phyloP scores from a whole-genome alignment of 2,797 vertebrate genomes.

The Chaunax sp. region DNA sequence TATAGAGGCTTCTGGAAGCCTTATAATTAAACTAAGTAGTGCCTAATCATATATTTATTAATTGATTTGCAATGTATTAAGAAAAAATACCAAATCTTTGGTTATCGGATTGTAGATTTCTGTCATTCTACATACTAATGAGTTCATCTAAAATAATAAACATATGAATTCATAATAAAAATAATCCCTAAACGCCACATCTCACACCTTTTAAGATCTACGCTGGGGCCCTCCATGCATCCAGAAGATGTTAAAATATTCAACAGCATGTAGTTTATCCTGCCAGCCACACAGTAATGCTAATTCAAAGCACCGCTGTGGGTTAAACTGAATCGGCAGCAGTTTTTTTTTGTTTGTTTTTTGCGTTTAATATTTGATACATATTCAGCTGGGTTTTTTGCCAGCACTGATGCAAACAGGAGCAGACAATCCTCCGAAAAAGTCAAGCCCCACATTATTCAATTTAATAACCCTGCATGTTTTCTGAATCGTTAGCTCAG shows the following conservation, averaged over 20 bases:
- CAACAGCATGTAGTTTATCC: background rate
- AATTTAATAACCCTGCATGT: constrained; percentile 56
- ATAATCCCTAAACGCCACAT: too few relatives aligned
- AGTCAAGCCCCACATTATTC: constrained; percentile 64
- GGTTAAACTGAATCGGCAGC: constrained; percentile 25
- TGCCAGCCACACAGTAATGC: constrained; percentile 19
- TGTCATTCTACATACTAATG: too few relatives aligned
- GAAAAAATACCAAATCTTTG: too few relatives aligned
- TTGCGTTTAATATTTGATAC: constrained; percentile 73
- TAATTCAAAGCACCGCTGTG: constrained; percentile 13
- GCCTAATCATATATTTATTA: too few relatives aligned
- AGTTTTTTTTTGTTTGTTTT: background rate
- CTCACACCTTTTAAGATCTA: background rate
- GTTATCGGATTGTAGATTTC: too few relatives aligned
- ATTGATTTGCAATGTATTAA: too few relatives aligned
- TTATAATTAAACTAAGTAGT: too few relatives aligned
- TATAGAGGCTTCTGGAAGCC: too few relatives aligned
- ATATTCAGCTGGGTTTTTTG: constrained; percentile 69
- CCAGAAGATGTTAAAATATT: constrained; percentile 27
- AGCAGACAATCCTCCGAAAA: constrained; percentile 49
- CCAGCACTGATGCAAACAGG: constrained; percentile 51
- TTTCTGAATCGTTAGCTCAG: constrained; percentile 42
- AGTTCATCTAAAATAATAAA: too few relatives aligned
- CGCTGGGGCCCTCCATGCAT: background rate
- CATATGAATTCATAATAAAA: too few relatives aligned